phyloP scores from a whole-genome alignment of 2,113 vertebrate genomes.

The Perognathus longimembris region DNA sequence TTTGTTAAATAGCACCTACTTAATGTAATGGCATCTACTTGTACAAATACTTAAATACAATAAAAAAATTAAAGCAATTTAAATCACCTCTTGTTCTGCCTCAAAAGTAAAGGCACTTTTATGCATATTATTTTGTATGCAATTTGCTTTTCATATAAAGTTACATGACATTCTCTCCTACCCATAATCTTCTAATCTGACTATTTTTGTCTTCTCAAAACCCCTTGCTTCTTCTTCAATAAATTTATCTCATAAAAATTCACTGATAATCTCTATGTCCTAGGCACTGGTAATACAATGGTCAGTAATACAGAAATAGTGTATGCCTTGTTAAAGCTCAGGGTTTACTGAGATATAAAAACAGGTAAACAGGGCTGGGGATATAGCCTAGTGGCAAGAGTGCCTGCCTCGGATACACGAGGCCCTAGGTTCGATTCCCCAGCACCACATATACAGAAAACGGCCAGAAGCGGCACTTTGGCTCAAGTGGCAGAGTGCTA shows the following conservation, averaged over 20 bases:
- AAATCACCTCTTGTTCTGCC: not conserved
- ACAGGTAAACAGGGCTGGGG: not conserved
- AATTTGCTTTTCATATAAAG: conserved; percentile 42
- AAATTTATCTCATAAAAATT: conserved; percentile 50
- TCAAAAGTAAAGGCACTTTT: not conserved
- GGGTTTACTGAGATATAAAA: not conserved
- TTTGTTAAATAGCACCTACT: too few relatives aligned
- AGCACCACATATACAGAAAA: too few relatives aligned
- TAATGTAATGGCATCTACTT: too few relatives aligned
- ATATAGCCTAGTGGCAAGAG: too few relatives aligned
- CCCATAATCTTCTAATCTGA: not conserved
- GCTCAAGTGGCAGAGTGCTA: too few relatives aligned
- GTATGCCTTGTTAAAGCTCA: not conserved
- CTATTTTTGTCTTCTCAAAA: conserved; percentile 46
- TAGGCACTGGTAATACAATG: not conserved
- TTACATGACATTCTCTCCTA: not conserved
- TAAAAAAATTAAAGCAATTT: not conserved
- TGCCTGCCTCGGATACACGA: too few relatives aligned
- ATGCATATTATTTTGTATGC: not conserved
- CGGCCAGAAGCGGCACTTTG: too few relatives aligned
- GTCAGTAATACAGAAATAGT: not conserved
- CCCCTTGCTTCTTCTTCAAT: not conserved
- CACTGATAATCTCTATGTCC: not conserved
- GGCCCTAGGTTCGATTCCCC: too few relatives aligned
- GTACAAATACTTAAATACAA: too few relatives aligned